Evolutionary conservation across 2,797 vertebrate genomes (phyloP).

Genomic region (Morelia viridis): DNA sequence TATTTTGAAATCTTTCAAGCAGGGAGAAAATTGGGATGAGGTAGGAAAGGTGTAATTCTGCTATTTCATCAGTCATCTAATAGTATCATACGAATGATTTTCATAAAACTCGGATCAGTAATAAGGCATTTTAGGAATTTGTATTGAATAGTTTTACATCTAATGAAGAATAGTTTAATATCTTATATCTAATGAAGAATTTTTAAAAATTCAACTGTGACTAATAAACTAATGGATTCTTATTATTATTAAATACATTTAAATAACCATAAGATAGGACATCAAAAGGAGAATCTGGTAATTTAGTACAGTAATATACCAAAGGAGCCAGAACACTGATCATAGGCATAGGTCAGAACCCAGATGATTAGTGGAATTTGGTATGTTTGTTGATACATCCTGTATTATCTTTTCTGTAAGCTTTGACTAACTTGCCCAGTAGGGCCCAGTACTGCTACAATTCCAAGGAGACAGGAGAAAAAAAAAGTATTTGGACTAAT

Average conservation of each 20-base stretch:
- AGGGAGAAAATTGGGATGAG: not conserved
- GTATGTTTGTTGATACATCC: not conserved
- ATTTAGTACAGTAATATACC: not conserved
- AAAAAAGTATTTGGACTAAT: not conserved
- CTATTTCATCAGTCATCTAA: not conserved
- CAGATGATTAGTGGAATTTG: not conserved
- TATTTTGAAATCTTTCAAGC: slow-evolving; percentile 20
- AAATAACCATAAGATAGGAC: not conserved
- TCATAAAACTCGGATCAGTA: not conserved
- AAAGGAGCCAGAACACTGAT: not conserved
- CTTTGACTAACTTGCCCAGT: not conserved
- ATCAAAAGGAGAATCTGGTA: not conserved
- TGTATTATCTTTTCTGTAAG: not conserved
- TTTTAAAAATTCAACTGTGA: not conserved
- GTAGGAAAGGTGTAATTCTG: not conserved
- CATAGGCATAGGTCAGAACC: not conserved
- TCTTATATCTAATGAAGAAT: not conserved
- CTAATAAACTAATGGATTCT: not conserved
- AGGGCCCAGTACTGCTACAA: not conserved
- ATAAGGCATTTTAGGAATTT: not conserved
- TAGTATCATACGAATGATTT: not conserved
- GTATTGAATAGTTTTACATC: not conserved
- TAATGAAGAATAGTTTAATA: not conserved
- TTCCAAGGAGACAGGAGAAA: not conserved
- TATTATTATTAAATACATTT: not conserved